Percentiles rank a stretch among this genome's conserved stretches.
Evolutionary conservation across 2,888 invertebrate genomes (phyloP).

Genomic region (Leptinotarsa rubiginosa): DNA sequence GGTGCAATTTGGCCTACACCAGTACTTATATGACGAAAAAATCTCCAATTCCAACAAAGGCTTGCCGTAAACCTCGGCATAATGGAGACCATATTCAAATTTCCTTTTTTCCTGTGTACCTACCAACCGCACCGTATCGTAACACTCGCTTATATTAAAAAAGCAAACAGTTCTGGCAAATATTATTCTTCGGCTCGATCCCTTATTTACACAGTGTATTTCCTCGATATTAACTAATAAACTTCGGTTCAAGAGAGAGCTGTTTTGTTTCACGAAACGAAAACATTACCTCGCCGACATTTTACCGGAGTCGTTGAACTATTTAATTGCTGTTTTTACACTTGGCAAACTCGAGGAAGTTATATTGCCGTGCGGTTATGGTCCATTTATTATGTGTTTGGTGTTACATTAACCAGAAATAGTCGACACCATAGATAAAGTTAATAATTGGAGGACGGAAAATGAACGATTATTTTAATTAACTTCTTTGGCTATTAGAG

Average conservation of each 20-base stretch:
- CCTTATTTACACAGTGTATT: conserved; percentile 19
- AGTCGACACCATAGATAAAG: background rate
- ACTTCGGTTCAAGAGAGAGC: conserved; percentile 19
- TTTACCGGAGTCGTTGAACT: conserved; percentile 19
- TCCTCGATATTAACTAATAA: conserved; percentile 19
- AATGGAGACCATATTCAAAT: conserved; percentile 10
- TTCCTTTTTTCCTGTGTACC: conserved; percentile 3
- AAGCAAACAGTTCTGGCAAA: conserved; percentile 18
- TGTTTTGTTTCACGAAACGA: conserved; percentile 20
- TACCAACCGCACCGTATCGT: conserved; percentile 1
- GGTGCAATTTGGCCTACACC: background rate
- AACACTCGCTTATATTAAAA: conserved; percentile 5
- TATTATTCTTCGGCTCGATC: conserved; percentile 13
- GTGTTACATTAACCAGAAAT: background rate
- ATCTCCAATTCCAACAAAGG: conserved; percentile 9
- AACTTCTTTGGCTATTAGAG: too few species aligned
- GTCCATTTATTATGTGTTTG: conserved; percentile 5
- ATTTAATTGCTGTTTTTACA: conserved; percentile 5
- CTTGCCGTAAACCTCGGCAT: conserved; percentile 8
- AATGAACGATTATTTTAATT: too few species aligned
- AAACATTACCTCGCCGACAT: conserved; percentile 12
- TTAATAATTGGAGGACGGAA: background rate
- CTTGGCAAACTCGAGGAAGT: conserved; percentile 5
- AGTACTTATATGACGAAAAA: background rate
- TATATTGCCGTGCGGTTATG: conserved; percentile 4